Evolutionary conservation across 2,888 invertebrate genomes (phyloP), one percentile per base, ranked within the genome.

Genomic region (Taenaris catops): DNA sequence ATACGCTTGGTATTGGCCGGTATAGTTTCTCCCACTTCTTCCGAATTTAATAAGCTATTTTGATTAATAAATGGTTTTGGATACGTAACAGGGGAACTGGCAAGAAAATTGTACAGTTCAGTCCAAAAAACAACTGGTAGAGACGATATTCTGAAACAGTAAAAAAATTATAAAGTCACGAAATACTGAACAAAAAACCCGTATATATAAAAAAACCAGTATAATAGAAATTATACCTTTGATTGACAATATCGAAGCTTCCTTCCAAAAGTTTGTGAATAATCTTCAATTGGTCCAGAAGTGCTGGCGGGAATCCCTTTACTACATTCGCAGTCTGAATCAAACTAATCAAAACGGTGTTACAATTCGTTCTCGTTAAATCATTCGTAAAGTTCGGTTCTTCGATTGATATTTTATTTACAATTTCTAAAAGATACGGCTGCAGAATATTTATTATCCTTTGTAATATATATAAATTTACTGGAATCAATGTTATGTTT

Each of bases 391-490:
- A 12, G 23, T 14, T 34, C 2, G 17, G 23, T 26, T 41, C 42
- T 17, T 17, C 23, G 5, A 41, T 14, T 11, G 31, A 10, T 7
- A 52, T 27, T 31, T 36, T 48, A 5, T 34, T 43, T 2, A 53
- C 19, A 10, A 50, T 8, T 8, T 44, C 31, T 1, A 51, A 28
- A 2, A 57, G 12, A 34, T 49, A 44, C 1, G 48, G 46, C 42
- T 71, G 63, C 12, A 80, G 29, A 10, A 76, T 39, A 34, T 52
- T 56, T 3, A 81, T 48, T 9, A 87, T 55, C 47, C 83, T 66
- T 38, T 80, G 66, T 21, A 89, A 62, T 3, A 89, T 57, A 38
- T 89, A 89, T 6, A 88, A 79, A 46, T 89, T 89, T 21, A 90
- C 56, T 39, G 92, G 92, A 44, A 91, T 64, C 1, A 91, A 54